Evolutionary conservation across 92 coral and sea anemone species (phyloP), one percentile per base, ranked within the genome.

Genomic region (Virgularia gustaviana): DNA sequence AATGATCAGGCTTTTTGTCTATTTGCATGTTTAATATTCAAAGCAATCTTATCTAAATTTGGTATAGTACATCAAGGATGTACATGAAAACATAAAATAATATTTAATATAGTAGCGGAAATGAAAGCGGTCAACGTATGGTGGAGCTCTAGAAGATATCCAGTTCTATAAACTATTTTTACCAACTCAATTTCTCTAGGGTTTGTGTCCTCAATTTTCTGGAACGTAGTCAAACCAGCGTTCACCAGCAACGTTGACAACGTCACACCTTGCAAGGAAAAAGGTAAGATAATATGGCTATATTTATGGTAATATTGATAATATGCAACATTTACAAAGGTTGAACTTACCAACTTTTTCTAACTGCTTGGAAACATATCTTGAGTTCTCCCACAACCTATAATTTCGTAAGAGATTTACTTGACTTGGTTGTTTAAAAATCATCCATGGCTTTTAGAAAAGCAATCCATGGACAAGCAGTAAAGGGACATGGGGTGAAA

Each of bases 101-200:
- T 44, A 44, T 15, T 19, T 19, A 19, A 19, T 44, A 13, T 15
- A 44, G 19, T 15, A 19, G 13, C 51, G 51, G 19, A 15, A 44
- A 44, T 13, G 51, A 44, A 19, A 44, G 19, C 13, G 51, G 51
- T 13, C 13, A 19, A 13, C 51, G 16, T 15, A 44, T 19, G 13
- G 51, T 13, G 51, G 19, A 44, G 19, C 51, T 44, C 51, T 22
- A 9, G 24, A 25, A 6, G 25, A 27, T 70, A 49, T 47, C 5
- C n/a, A n/a, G n/a, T n/a, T n/a, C n/a, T 39, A 39, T 8, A 7
- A 2, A 45, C 70, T 19, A 7, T 35, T 28, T 60, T 19, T 88
- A 87, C 98, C 96, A 92, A 52, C 78, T 89, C 98, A 32, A 92
- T 92, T 81, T 92, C 92, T 42, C 98, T 83, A 52, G 98, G 96